Base-by-base conservation (phyloP, 1,140 invertebrate species). In the Leptopilina boulardi region DNA sequence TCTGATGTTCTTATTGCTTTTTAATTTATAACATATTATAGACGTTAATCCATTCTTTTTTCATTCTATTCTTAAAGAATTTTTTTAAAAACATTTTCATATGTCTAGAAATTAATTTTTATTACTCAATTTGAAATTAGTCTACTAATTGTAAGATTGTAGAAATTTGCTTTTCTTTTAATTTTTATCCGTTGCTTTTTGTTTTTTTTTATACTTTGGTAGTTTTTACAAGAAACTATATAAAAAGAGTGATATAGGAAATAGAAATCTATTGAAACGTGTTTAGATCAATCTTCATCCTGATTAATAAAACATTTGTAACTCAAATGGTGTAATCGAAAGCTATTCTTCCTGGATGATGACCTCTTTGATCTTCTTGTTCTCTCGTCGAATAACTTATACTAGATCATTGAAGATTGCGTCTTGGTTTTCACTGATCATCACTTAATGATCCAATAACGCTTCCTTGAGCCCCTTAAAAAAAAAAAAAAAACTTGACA, bases 321-420 rank as follows among this genome's bases (percentile, higher is more conserved):
- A 23, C 9, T 59, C 54, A 3, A 3, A 13, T 59, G 54, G 19
- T 23, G 54, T 21, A 59, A 59, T 59, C 54, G 54, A 59, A 59
- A 59, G 54, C 21, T 21, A 70, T 72, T 76, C 76, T 77, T 77
- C 76, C 76, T 77, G 76, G 76, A 47, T 77, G 76, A 73, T 70
- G 76, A 77, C 76, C 76, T 47, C 26, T 11, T 38, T 19, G 71
- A 59, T 76, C 59, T 76, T 76, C 71, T 73, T 54, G 30, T 42
- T 51, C 30, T 21, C 11, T 10, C n/a, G n/a, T 15, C 15, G 26
- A 66, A 23, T 51, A 66, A 30, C 59, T 66, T n/a, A n/a, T n/a
- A 30, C 26, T 66, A n/a, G 59, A 66, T 30, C 26, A 66, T 66
- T 30, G 59, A 66, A 66, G 59, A 30, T 34, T 66, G 26, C 21